phyloP scores from a whole-genome alignment of 23 tunicate genomes.

The Corella eumyota region DNA sequence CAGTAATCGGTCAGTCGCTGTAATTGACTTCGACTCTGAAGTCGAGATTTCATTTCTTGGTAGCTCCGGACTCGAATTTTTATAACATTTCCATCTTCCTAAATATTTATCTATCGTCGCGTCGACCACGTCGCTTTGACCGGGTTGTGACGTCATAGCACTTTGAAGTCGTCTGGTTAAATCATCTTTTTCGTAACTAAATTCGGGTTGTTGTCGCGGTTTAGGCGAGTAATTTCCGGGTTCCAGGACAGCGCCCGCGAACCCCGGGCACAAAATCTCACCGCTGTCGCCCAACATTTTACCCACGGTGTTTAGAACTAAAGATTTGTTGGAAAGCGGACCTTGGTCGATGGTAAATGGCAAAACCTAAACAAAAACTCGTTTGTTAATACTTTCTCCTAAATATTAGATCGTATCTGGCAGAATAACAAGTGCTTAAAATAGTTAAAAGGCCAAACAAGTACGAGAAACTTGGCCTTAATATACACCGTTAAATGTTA shows the following conservation, averaged over 20 bases:
- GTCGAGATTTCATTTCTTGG: background rate
- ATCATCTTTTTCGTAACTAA: no score
- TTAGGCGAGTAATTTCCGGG: background rate
- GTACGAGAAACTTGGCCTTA: no score
- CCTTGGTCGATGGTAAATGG: constrained; percentile 84
- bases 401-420: no score
- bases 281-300: constrained; percentile 66
- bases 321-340: constrained; percentile 41
- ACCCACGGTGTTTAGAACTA: constrained; percentile 40
- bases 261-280: constrained; percentile 67
- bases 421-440: no score
- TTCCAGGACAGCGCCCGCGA: constrained; percentile 15
- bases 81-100: constrained; percentile 41
- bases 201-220: background rate
- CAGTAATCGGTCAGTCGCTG: constrained; percentile 37
- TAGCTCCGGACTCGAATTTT: background rate
- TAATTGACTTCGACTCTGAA: constrained; percentile 16
- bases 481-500: no score
- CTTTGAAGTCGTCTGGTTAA: no score
- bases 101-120: constrained; percentile 11
- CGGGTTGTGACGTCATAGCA: no score
- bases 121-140: constrained; percentile 6
- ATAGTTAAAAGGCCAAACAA: no score
- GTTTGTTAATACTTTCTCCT: no score
- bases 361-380: constrained; percentile 25